Evolutionary conservation across 2,797 vertebrate species (phyloP).

Genomic region (Enteromius afrohamiltoni): DNA sequence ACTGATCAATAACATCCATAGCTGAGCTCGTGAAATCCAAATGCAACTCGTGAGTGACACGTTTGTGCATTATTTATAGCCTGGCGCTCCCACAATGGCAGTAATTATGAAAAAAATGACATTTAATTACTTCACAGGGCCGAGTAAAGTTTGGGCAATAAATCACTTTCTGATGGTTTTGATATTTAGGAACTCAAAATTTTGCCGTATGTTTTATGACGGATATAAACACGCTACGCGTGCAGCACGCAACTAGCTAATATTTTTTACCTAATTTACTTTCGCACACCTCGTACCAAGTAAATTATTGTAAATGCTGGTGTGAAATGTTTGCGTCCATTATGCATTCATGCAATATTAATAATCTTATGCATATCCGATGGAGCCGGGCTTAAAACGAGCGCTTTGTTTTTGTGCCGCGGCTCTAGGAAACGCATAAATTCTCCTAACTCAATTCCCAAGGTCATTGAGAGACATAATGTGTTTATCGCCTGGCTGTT

Average conservation of each 20-base stretch:
- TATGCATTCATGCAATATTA: constrained; percentile 67
- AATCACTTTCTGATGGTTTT: neutral
- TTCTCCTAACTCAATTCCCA: constrained; percentile 59
- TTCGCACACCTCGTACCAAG: neutral
- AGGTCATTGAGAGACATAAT: constrained; percentile 65
- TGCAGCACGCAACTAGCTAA: neutral
- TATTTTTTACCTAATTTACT: neutral
- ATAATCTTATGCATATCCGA: constrained; percentile 68
- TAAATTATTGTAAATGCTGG: constrained; percentile 11
- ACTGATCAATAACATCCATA: constrained; percentile 38
- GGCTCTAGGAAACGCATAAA: constrained; percentile 60
- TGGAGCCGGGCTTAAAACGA: neutral
- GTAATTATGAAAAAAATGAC: constrained; percentile 65
- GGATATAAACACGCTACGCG: no score
- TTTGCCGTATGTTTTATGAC: neutral
- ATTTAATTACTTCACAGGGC: constrained; percentile 69
- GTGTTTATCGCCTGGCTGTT: constrained; percentile 61
- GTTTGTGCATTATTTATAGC: constrained; percentile 55
- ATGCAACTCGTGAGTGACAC: constrained; percentile 25
- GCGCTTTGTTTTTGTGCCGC: neutral
- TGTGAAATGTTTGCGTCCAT: constrained; percentile 62
- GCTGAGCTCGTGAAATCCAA: constrained; percentile 33
- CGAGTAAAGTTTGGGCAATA: constrained; percentile 35
- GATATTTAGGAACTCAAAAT: neutral
- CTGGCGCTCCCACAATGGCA: constrained; percentile 44